Evolutionary conservation across 2,888 invertebrate genomes (phyloP).

Genomic region (Harpalus rufipes): DNA sequence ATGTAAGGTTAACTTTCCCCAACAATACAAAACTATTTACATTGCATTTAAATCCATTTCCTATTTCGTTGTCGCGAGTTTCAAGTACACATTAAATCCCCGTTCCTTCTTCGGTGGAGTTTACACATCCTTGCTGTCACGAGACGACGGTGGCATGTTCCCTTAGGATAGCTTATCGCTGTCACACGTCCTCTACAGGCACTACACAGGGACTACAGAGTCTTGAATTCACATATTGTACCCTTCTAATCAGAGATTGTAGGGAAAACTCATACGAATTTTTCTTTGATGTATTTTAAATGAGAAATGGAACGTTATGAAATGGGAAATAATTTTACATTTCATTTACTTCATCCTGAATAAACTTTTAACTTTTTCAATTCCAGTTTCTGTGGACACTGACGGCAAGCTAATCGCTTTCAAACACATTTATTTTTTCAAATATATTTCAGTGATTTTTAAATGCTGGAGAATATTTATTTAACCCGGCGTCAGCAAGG

Average conservation of each 20-base stretch:
- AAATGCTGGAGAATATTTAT: not conserved
- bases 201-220: not conserved
- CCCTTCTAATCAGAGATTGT: too few species aligned
- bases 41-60: constrained; percentile 18
- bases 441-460: not conserved
- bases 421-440: not conserved
- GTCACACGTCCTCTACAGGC: constrained; percentile 32
- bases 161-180: constrained; percentile 52
- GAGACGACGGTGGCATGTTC: constrained; percentile 35
- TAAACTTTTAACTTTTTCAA: constrained; percentile 7
- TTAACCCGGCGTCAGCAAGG: too few species aligned
- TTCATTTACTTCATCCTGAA: not conserved
- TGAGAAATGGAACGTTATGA: not conserved
- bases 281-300: constrained; percentile 5
- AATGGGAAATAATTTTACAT: constrained; percentile 6
- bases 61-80: not conserved
- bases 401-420: not conserved
- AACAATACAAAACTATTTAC: not conserved
- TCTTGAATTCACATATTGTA: not conserved
- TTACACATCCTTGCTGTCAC: constrained; percentile 8
- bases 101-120: not conserved
- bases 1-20: not conserved
- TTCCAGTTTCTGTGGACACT: not conserved
- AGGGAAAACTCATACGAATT: too few species aligned
- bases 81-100: constrained; percentile 15